These are phyloP conservation scores for Zosterops pallidus DNA, from an alignment of 2,113 vertebrate genomes.

Conservation along the genomic window DNA sequence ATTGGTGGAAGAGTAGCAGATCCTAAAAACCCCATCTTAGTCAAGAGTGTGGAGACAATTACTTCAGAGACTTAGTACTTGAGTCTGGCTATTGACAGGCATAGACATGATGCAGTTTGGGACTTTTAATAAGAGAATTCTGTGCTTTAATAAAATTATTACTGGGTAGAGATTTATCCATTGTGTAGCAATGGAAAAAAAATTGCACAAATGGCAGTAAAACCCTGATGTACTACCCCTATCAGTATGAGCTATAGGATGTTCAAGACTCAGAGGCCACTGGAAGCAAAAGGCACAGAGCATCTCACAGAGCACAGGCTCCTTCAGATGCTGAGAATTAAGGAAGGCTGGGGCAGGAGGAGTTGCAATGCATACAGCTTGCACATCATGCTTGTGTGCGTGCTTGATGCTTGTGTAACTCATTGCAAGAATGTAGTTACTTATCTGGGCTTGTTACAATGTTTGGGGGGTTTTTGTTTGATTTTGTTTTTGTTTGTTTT, in stretches of 20 bases:
- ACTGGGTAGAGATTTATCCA: neutral
- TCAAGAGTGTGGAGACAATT: neutral
- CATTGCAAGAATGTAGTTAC: neutral
- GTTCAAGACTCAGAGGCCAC: neutral
- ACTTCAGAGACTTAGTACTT: neutral
- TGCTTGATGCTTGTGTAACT: neutral
- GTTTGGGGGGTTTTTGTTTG: neutral
- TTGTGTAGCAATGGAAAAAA: neutral
- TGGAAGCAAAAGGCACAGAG: accelerated
- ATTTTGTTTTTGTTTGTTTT: neutral
- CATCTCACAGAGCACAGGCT: neutral
- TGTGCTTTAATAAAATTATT: neutral
- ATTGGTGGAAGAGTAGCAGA: neutral
- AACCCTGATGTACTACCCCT: neutral
- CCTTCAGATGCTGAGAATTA: accelerated
- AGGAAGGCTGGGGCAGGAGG: neutral
- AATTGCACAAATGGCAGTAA: neutral
- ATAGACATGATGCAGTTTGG: neutral
- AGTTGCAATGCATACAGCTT: too few species aligned
- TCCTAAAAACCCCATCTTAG: neutral
- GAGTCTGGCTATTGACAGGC: neutral
- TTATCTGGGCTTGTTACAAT: neutral
- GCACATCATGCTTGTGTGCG: accelerated
- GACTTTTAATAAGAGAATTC: neutral
- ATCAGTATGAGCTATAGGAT: neutral